Evolutionary conservation across 2,888 invertebrate species (phyloP).

Genomic region (Tribolium freemani): DNA sequence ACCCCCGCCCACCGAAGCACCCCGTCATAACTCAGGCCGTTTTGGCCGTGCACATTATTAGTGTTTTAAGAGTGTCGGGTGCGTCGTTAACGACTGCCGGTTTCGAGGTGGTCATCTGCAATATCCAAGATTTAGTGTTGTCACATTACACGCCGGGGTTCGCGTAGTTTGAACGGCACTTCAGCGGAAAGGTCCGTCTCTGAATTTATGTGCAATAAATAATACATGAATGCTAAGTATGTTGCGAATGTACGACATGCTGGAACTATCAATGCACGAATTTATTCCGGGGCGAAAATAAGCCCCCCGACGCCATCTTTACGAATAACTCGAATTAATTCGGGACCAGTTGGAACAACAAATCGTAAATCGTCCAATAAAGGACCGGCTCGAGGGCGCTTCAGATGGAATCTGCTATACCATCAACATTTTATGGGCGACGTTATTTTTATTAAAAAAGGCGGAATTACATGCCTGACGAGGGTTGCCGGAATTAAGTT

Average conservation of each 20-base stretch:
- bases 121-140: slow-evolving; percentile 59
- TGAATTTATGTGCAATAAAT: slow-evolving; percentile 58
- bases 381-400: slow-evolving; percentile 2
- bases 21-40: neutral
- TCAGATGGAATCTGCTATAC: slow-evolving; percentile 13
- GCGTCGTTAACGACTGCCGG: slow-evolving; percentile 36
- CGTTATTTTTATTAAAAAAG: slow-evolving; percentile 28
- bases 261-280: slow-evolving; percentile 43
- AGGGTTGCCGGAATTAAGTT: neutral
- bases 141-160: slow-evolving; percentile 58
- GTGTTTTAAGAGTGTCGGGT: slow-evolving; percentile 16
- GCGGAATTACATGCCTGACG: neutral
- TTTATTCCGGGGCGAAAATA: slow-evolving; percentile 28
- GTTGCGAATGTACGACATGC: slow-evolving; percentile 44
- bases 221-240: slow-evolving; percentile 56
- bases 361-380: slow-evolving; percentile 31
- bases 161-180: slow-evolving; percentile 49
- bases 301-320: slow-evolving; percentile 23
- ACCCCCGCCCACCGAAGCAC: neutral
- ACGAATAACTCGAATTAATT: slow-evolving; percentile 24
- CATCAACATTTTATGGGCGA: slow-evolving; percentile 15
- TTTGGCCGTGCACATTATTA: slow-evolving; percentile 3
- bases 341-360: slow-evolving; percentile 25
- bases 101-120: slow-evolving; percentile 54
- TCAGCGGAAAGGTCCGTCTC: slow-evolving; percentile 46